Percentiles rank a stretch among this genome's conserved stretches.
These are phyloP conservation scores for Cryptocephalus moraei DNA, from an alignment of 2,888 invertebrate genomes.

Conservation along the genomic window DNA sequence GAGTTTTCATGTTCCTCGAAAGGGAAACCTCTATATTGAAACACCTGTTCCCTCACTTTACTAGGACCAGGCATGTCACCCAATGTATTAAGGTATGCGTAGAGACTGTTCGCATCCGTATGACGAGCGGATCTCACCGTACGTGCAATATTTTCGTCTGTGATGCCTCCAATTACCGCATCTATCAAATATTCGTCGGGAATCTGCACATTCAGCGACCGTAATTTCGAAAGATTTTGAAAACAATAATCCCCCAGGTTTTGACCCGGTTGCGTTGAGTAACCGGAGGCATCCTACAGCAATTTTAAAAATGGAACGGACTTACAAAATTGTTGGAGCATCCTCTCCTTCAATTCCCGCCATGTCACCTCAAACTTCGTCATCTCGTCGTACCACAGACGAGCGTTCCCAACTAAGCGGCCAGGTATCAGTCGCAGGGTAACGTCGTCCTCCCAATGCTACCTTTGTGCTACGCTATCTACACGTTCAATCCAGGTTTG, in stretches of 20 bases:
- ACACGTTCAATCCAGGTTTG: too few species aligned
- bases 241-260: conserved; percentile 13
- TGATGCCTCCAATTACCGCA: conserved; percentile 14
- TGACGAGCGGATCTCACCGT: conserved; percentile 7
- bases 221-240: conserved; percentile 12
- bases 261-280: conserved; percentile 8
- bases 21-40: too few species aligned
- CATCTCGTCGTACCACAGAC: too few species aligned
- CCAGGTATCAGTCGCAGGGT: too few species aligned
- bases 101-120: not conserved
- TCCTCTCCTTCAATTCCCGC: too few species aligned
- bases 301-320: conserved; percentile 5
- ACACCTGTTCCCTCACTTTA: too few species aligned
- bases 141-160: conserved; percentile 10
- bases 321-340: too few species aligned
- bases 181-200: conserved; percentile 13
- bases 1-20: too few species aligned
- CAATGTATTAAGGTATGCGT: not conserved
- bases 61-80: not conserved
- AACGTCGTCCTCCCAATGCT: too few species aligned
- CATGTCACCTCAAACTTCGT: too few species aligned
- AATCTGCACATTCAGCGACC: conserved; percentile 8
- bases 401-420: too few species aligned
- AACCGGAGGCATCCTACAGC: conserved; percentile 11
- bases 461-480: too few species aligned